These are phyloP conservation scores for Drosophila pseudotalamancana DNA, from an alignment of 2,888 invertebrate species.

Conservation along the genomic window DNA sequence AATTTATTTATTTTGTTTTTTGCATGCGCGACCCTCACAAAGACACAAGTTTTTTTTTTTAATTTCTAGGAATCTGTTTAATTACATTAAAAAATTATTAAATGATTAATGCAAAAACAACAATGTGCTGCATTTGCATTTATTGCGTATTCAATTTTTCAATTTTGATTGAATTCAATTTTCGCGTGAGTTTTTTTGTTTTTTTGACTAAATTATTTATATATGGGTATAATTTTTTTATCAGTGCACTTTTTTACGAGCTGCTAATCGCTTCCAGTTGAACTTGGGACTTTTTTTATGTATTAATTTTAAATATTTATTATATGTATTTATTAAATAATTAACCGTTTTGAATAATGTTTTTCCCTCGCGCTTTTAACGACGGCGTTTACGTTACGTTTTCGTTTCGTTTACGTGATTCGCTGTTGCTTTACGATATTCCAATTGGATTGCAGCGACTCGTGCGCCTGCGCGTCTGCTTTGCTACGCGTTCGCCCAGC, in stretches of 20 bases:
- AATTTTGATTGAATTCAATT: conserved; percentile 52
- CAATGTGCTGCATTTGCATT: conserved; percentile 46
- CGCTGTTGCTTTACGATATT: conserved; percentile 32
- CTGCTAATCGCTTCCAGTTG: conserved; percentile 44
- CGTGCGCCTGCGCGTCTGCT: conserved; percentile 71
- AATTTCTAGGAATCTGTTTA: conserved; percentile 56
- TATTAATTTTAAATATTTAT: conserved; percentile 2
- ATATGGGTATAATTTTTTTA: conserved; percentile 13
- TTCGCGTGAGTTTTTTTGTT: conserved; percentile 58
- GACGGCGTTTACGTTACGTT: conserved; percentile 38
- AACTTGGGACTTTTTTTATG: conserved; percentile 35
- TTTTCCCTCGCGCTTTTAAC: conserved; percentile 28
- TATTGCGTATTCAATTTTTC: conserved; percentile 36
- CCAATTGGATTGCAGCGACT: conserved; percentile 35
- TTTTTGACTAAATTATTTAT: conserved; percentile 30
- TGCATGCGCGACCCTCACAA: conserved; percentile 52
- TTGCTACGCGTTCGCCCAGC: conserved; percentile 60
- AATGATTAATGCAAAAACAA: conserved; percentile 55
- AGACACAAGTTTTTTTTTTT: conserved; percentile 54
- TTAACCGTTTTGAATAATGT: conserved; percentile 41
- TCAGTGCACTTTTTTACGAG: conserved; percentile 41
- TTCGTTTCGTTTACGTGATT: conserved; percentile 45
- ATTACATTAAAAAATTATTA: conserved; percentile 63
- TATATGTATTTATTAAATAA: conserved; percentile 15
- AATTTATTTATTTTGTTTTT: conserved; percentile 10